Conservation (phyloP, 2,888 invertebrate genomes). For the Crioceris asparagi region DNA sequence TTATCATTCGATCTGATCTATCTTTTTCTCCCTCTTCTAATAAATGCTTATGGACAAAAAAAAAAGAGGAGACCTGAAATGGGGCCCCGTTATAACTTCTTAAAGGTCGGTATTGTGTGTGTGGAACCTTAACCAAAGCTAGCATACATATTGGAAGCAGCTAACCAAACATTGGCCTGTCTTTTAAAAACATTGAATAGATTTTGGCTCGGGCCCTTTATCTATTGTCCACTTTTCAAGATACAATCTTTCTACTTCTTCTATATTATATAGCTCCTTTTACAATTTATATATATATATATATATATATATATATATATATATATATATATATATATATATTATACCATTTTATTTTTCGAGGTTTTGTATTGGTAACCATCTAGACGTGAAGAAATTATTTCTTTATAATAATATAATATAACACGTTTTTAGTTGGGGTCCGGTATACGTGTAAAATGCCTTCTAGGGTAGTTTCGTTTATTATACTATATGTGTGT, state of each 20-base stretch:
- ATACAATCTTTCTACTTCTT: constrained; percentile 32
- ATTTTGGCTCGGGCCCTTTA: constrained; percentile 33
- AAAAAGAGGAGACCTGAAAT: too few relatives aligned
- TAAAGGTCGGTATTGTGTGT: too few relatives aligned
- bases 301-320: too few relatives aligned
- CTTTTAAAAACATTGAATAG: constrained; percentile 41
- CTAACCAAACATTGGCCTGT: constrained; percentile 58
- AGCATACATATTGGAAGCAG: too few relatives aligned
- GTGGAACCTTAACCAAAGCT: too few relatives aligned
- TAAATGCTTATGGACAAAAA: too few relatives aligned
- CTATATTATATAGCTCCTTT: too few relatives aligned
- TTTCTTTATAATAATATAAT: constrained; percentile 40
- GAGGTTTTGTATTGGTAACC: constrained; percentile 34
- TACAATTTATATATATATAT: too few relatives aligned
- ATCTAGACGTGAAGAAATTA: constrained; percentile 40
- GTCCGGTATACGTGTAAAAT: constrained; percentile 21
- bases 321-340: too few relatives aligned
- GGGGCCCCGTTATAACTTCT: too few relatives aligned
- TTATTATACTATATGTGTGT: constrained; percentile 11
- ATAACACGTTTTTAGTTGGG: constrained; percentile 33
- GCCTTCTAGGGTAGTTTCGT: constrained; percentile 20
- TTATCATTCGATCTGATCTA: too few relatives aligned
- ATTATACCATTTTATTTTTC: constrained; percentile 30
- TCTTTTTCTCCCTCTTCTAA: too few relatives aligned
- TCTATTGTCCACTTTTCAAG: constrained; percentile 31